A percentile compares a stretch with the other conserved stretches of the same genome.
Evolutionary conservation across 2,797 vertebrate genomes (phyloP).

Genomic region (Rhinoraja longicauda): DNA sequence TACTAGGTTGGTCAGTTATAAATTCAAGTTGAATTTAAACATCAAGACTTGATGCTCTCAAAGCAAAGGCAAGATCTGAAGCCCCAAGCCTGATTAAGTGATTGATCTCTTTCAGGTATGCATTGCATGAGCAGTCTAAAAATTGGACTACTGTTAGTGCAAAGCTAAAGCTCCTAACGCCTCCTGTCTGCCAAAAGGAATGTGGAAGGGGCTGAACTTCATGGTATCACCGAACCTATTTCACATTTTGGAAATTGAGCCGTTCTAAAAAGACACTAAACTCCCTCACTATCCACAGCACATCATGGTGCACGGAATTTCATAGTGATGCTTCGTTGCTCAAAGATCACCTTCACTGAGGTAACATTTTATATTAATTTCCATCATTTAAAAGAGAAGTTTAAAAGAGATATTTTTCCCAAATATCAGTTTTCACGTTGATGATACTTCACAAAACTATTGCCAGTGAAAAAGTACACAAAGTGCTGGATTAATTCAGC

Average conservation of each 20-base stretch:
- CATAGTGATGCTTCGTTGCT: neutral
- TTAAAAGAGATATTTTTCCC: neutral
- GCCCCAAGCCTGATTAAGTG: too few relatives aligned
- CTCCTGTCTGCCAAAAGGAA: neutral
- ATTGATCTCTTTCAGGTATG: too few relatives aligned
- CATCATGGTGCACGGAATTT: neutral
- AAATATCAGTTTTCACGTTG: neutral
- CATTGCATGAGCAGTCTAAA: too few relatives aligned
- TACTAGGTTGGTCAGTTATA: neutral
- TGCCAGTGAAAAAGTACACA: too few relatives aligned
- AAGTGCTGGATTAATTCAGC: too few relatives aligned
- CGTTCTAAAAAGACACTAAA: neutral
- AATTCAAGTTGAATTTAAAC: neutral
- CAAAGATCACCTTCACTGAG: neutral
- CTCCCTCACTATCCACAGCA: neutral
- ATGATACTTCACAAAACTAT: neutral
- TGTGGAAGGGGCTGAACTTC: neutral
- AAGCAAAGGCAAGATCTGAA: too few relatives aligned
- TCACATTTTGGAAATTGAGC: neutral
- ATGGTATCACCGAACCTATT: neutral
- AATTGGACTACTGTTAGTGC: neutral
- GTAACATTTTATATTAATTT: neutral
- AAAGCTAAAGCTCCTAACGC: neutral
- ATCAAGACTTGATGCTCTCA: neutral
- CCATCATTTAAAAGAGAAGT: neutral